These are phyloP conservation scores for Anthopleura sola DNA, from an alignment of 64 coral and sea anemone genomes.

Conservation along the genomic window DNA sequence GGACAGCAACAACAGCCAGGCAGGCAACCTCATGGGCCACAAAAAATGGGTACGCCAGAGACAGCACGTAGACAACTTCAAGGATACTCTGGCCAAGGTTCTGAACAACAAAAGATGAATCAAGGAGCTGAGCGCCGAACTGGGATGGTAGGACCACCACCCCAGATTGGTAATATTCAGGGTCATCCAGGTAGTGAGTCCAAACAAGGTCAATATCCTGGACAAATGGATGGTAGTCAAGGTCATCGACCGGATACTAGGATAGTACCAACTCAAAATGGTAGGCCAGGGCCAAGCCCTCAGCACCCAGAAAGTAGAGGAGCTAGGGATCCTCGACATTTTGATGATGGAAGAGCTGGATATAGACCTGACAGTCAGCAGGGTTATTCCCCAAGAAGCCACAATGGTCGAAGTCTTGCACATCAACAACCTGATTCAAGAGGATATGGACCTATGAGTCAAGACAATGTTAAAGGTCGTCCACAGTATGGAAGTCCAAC, in stretches of 20 bases:
- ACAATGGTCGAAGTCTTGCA: neutral
- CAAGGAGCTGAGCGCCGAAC: conserved; percentile 22
- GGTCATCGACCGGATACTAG: conserved; percentile 6
- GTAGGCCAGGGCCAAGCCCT: neutral
- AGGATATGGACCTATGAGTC: neutral
- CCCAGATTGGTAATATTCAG: conserved; percentile 14
- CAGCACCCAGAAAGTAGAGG: neutral
- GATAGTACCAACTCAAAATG: conserved; percentile 27
- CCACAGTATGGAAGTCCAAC: neutral
- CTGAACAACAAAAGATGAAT: conserved; percentile 12
- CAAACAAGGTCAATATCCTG: conserved; percentile 1
- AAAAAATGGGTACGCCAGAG: conserved; percentile 16
- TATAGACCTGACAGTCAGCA: conserved; percentile 16
- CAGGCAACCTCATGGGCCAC: neutral
- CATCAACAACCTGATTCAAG: neutral
- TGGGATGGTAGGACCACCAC: conserved; percentile 26
- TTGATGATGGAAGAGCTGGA: neutral
- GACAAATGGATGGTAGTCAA: conserved; percentile 9
- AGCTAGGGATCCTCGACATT: neutral
- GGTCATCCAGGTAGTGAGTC: neutral
- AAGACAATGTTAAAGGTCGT: neutral
- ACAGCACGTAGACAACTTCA: conserved; percentile 1
- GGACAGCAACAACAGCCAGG: conserved; percentile 30
- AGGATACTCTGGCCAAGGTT: neutral
- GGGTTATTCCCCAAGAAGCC: neutral